Evolutionary conservation across 2,888 invertebrate species (phyloP).

Genomic region (Cactoblastis cactorum): DNA sequence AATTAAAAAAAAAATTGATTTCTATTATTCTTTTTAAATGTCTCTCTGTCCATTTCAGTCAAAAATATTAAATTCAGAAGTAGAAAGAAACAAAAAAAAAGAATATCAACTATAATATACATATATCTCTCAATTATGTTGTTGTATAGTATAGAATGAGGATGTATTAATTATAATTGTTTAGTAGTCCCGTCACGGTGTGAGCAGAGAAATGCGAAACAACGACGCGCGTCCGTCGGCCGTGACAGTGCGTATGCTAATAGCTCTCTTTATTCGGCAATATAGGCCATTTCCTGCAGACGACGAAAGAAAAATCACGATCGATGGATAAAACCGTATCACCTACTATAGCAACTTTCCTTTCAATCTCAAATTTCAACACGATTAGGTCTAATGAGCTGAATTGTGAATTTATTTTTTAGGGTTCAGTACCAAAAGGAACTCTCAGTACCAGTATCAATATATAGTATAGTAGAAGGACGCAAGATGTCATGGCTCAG

Average conservation of each 20-base stretch:
- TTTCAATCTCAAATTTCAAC: slow-evolving; percentile 17
- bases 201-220: slow-evolving; percentile 17
- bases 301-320: slow-evolving; percentile 46
- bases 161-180: background rate
- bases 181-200: slow-evolving; percentile 12
- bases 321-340: slow-evolving; percentile 24
- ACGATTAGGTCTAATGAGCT: background rate
- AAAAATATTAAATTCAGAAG: no score
- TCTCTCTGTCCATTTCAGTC: no score
- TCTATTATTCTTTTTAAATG: no score
- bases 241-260: slow-evolving; percentile 58
- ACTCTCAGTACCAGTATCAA: no score
- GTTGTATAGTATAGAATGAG: no score
- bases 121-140: no score
- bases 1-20: no score
- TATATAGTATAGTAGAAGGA: no score
- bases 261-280: slow-evolving; percentile 48
- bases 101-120: no score
- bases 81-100: no score
- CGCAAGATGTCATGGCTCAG: no score
- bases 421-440: background rate
- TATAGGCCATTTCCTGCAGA: slow-evolving; percentile 58
- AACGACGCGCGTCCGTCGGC: slow-evolving; percentile 29
- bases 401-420: background rate
- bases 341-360: slow-evolving; percentile 30